Evolutionary conservation across 2,888 invertebrate genomes (phyloP).

Genomic region (Pherbina coryleti): DNA sequence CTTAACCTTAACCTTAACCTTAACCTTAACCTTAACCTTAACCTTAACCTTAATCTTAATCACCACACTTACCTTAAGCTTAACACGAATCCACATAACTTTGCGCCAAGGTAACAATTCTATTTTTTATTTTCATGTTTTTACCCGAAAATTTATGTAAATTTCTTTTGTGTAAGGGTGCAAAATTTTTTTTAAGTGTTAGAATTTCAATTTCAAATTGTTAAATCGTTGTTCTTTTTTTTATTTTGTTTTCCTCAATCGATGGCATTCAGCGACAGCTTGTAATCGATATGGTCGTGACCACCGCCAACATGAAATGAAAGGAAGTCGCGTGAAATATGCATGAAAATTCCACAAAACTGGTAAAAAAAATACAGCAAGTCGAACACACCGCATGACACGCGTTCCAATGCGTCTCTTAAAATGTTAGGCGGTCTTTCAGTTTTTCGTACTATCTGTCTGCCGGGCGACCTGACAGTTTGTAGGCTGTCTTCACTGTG

Average conservation of each 20-base stretch:
- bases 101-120: too few species aligned
- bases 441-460: not conserved
- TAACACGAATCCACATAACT: too few species aligned
- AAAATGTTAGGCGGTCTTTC: not conserved
- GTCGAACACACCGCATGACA: not conserved
- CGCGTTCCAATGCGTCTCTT: slow-evolving; percentile 33
- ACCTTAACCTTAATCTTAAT: too few species aligned
- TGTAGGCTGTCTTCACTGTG: not conserved
- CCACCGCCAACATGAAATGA: slow-evolving; percentile 47
- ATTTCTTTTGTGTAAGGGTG: not conserved
- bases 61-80: too few species aligned
- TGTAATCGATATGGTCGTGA: slow-evolving; percentile 50
- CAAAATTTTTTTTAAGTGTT: not conserved
- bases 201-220: not conserved
- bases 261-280: slow-evolving; percentile 1
- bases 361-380: not conserved
- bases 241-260: not conserved
- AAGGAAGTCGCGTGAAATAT: slow-evolving; percentile 34
- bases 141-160: not conserved
- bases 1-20: too few species aligned
- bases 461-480: not conserved
- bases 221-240: not conserved
- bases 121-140: not conserved
- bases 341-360: slow-evolving; percentile 2
- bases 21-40: too few species aligned